Base-by-base conservation (phyloP, 2,797 vertebrate genomes). In the Anisognathus igniventris region DNA sequence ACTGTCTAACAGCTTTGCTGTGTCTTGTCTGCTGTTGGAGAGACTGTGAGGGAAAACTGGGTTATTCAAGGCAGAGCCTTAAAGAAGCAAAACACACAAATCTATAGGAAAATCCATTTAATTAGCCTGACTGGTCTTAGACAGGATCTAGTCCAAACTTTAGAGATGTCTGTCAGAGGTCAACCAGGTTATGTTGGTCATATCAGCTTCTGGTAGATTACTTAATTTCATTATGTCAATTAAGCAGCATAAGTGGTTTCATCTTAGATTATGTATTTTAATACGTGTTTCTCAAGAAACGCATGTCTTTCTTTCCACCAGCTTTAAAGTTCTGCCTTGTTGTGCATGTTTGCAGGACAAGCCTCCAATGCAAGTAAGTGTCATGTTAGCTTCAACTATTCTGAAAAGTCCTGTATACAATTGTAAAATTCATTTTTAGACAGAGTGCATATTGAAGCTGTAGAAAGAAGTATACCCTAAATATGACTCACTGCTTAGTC, bases 21-120 rank as follows among this genome's bases (percentile, higher is more conserved):
- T 68, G 67, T 70, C 77, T 93, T 93, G 60, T 89, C 78, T 93
- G 71, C 71, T 78, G 84, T 50, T 74, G 56, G 40, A 95, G 44
- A 92, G 54, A 73, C 56, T 89, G 73, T 75, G 62, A 85, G 30
- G 64, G 48, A 91, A 93, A 94, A 78, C 33, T 66, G 44, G 37
- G 48, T 94, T 87, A 73, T 87, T 66, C 28, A 42, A 79, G 40
- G 31, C 23, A 75, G 35, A 88, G 25, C 7, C 18, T 85, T 79
- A 73, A 82, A 91, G 57, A 73, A 66, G 22, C 2, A 87, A 67
- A 84, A 58, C 30, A 58, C 25, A 62, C 10, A 53, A 42, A 68
- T 82, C 44, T 85, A 19, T 9, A 58, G 48, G 17, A 87, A 91
- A 91, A 64, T 13, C 57, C 3, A 39, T 78, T 92, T 68, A 10